Conservation (phyloP, 2,113 vertebrate species). For the Danionella cerebrum region DNA sequence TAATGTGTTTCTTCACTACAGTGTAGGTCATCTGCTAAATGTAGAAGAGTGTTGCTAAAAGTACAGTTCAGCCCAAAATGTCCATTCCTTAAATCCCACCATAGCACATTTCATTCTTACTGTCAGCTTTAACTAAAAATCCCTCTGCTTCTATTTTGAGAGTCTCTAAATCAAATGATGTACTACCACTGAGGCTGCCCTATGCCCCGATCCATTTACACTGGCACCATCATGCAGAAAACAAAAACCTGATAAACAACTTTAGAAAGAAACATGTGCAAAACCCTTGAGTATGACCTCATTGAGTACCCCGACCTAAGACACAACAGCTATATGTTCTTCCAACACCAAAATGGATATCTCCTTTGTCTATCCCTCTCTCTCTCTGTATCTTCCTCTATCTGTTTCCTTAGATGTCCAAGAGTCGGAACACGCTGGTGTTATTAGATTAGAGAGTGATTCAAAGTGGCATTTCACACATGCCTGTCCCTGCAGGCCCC, state of each 20-base stretch:
- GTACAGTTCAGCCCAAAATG: too few relatives aligned
- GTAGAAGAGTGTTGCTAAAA: too few relatives aligned
- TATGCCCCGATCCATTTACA: background rate
- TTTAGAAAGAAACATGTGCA: background rate
- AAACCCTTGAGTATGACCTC: background rate
- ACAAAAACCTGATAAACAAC: background rate
- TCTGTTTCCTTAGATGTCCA: background rate
- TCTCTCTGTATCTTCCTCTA: background rate
- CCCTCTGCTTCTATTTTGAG: too few relatives aligned
- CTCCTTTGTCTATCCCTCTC: background rate
- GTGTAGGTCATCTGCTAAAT: too few relatives aligned
- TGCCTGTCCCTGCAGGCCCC: slow-evolving; percentile 34
- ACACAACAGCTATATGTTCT: background rate
- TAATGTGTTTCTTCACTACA: too few relatives aligned
- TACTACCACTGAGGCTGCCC: background rate
- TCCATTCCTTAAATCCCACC: too few relatives aligned
- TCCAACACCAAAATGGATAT: background rate
- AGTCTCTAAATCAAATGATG: too few relatives aligned
- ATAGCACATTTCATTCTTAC: too few relatives aligned
- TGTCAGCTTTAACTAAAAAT: too few relatives aligned
- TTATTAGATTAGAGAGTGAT: slow-evolving; percentile 40
- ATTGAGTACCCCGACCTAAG: background rate
- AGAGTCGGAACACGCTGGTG: slow-evolving; percentile 1
- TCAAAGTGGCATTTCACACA: slow-evolving; percentile 54
- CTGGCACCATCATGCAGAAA: background rate